Evolutionary conservation across 2,797 vertebrate species (phyloP), one percentile per base, ranked within the genome.

Genomic region (Anguilla pacifica): DNA sequence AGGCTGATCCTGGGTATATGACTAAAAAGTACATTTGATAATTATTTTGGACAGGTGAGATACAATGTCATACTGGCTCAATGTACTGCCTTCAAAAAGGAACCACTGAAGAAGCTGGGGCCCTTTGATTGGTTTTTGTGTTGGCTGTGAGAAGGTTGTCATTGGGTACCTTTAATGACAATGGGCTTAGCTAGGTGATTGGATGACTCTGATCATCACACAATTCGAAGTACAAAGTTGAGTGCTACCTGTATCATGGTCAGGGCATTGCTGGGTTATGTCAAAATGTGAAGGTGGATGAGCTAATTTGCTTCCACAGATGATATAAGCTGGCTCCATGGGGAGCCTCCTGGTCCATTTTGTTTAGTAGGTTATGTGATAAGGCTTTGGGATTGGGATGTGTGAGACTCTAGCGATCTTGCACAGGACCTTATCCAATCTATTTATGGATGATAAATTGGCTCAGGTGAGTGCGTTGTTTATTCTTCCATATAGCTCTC

Each of bases 401-500:
- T 35, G 13, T 53, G n/a, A 72, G 22, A 19, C 55, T 82, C 59
- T 6, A 81, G 43, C 51, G 61, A 43, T 35, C 59, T 53, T 72
- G 61, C 15, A 49, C 64, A 28, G n/a, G 51, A 53, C 53, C n/a
- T 49, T 28, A 22, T 70, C 81, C 35, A 57, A 61, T 70, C 82
- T 46, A 31, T 86, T 72, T n/a, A 28, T 55, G 51, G 46, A 55
- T 86, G 28, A 49, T 81, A 86, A 1, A 25, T 85, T 67, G 85
- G 46, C 85, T 74, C 46, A 55, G 67, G 13, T 86, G 61, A 35
- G 49, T 77, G 7, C 31, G 0, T 67, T 22, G 49, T 39, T 28
- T 35, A 3, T 43, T 77, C 31, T 77, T 51, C 74, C 28, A 51
- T 35, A 74, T 35, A 86, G n/a, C 49, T 82, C 22, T 51, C 43